A percentile compares a stretch with the other conserved stretches of the same genome.
phyloP scores from a whole-genome alignment of 1,140 invertebrate genomes.

The Doryteuthis pealeii region DNA sequence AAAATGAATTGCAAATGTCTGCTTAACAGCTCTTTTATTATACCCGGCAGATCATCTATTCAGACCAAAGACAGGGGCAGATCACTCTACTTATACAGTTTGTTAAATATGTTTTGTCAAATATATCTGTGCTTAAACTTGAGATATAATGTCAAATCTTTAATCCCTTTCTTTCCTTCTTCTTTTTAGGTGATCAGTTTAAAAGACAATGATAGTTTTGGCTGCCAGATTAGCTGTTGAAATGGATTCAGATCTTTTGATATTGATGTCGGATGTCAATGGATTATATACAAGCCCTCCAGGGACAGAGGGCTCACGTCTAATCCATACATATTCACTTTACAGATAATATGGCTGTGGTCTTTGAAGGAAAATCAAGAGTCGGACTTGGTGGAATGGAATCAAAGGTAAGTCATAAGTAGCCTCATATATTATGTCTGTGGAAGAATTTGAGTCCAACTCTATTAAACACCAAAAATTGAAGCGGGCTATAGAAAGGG shows the following conservation, averaged over 20 bases:
- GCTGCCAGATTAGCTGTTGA: constrained; percentile 94
- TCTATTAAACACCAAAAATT: no score
- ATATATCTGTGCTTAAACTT: no score
- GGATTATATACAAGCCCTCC: constrained; percentile 97
- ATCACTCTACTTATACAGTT: no score
- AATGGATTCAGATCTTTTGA: constrained; percentile 89
- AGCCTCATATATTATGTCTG: no score
- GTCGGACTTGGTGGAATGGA: constrained; percentile 98
- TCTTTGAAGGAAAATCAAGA: constrained; percentile 91
- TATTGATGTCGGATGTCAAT: constrained; percentile 98
- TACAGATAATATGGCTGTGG: constrained; percentile 70
- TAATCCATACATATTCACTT: constrained; percentile 86
- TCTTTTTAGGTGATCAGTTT: constrained; percentile 78
- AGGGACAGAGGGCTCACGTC: constrained; percentile 86
- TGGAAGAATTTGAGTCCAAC: no score
- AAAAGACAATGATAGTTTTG: constrained; percentile 97
- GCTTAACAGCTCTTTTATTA: no score
- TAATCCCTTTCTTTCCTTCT: constrained; percentile 7
- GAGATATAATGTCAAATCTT: no score
- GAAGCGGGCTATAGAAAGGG: no score
- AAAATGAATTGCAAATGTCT: no score
- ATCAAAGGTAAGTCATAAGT: constrained; percentile 73
- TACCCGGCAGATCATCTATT: no score
- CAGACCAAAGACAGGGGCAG: no score
- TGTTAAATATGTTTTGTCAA: no score